phyloP scores from a whole-genome alignment of 2,888 invertebrate species.

The Andrena praecox region DNA sequence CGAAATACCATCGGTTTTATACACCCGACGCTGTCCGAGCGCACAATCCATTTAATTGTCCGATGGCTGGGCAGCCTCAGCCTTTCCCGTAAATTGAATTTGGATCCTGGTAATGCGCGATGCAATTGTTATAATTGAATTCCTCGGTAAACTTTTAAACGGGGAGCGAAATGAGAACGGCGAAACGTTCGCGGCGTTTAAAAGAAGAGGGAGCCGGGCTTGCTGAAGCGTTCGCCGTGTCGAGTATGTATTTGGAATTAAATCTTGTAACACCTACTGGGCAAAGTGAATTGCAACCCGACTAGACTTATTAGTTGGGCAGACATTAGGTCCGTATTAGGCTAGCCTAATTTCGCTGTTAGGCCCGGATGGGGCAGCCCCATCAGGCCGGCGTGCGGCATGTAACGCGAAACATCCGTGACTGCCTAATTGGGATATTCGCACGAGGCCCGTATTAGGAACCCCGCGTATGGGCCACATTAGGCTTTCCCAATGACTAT shows the following conservation, averaged over 20 bases:
- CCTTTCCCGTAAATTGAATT: constrained; percentile 50
- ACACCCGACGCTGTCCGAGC: constrained; percentile 16
- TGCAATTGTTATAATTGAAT: constrained; percentile 52
- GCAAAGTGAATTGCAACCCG: neutral
- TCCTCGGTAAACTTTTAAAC: constrained; percentile 36
- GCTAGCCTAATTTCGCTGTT: too few relatives aligned
- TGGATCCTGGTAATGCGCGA: constrained; percentile 39
- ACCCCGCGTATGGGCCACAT: too few relatives aligned
- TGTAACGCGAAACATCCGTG: too few relatives aligned
- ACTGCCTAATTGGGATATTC: too few relatives aligned
- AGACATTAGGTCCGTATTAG: too few relatives aligned
- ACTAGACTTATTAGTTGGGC: too few relatives aligned
- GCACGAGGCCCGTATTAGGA: too few relatives aligned
- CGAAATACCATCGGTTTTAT: constrained; percentile 37
- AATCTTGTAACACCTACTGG: neutral
- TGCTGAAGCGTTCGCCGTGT: neutral
- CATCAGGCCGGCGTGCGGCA: too few relatives aligned
- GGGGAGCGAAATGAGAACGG: constrained; percentile 14
- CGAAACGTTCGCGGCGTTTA: constrained; percentile 3
- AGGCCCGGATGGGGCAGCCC: too few relatives aligned
- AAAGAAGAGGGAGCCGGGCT: neutral
- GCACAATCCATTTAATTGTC: constrained; percentile 51
- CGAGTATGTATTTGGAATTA: neutral
- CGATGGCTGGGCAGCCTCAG: constrained; percentile 27
- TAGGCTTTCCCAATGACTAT: too few relatives aligned